Base-by-base conservation (phyloP, 2,888 invertebrate species). In the Protophormia terraenovae region DNA sequence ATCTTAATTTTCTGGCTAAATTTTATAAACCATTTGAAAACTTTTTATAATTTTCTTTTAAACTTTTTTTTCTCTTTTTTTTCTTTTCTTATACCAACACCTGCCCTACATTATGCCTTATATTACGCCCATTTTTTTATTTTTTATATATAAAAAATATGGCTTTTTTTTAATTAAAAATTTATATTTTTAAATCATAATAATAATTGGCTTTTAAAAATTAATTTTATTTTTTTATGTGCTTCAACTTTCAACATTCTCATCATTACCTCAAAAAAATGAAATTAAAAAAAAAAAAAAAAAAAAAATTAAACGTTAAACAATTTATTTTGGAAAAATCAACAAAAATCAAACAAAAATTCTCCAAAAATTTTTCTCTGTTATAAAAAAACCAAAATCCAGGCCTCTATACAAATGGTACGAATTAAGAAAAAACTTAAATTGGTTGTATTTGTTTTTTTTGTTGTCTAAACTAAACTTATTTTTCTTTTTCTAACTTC, bases 361-460 rank as follows among this genome's bases (percentile, higher is more conserved):
- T 83, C 58, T 86, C 45, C 62, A 69, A 71, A 83, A 72, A 47
- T 71, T 73, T 83, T 55, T 80, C 35, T 69, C 38, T 62, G n/a
- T 77, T 66, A 16, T 55, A 38, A 38, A 66, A 47, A 41, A 29
- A n/a, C n/a, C n/a, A n/a, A 35, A 32, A 86, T 89, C 88, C 89
- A 92, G 92, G 92, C 92, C 89, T 92, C 92, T 88, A 90, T 92
- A 89, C 91, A 92, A 91, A 92, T 92, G 92, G 92, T 92, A 92
- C 90, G 92, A 89, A 79, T 69, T 75, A 55, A 45, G 19, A 73
- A 69, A 47, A 64, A 76, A 38, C 38, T 78, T 35, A 55, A 91
- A 91, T 91, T 91, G 90, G 90, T 90, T 89, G 80, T 86, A 85
- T 69, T 80, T 87, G 76, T 87, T 87, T 47, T n/a, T 83, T 88